Evolutionary conservation across 2,113 vertebrate genomes (phyloP).

Genomic region (Chaetodon trifascialis): DNA sequence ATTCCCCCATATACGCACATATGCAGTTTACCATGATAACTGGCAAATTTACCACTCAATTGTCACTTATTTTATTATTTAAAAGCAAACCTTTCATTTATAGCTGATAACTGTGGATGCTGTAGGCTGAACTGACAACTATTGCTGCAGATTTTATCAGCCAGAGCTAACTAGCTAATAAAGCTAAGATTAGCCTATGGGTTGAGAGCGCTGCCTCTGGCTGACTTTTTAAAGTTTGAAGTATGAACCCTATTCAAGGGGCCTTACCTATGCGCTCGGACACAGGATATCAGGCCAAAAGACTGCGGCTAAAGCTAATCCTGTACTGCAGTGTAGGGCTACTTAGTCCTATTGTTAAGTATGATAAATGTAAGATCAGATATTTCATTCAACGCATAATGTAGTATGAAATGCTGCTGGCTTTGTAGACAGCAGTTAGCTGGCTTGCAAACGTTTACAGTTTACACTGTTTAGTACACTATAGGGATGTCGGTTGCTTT

Average conservation of each 20-base stretch:
- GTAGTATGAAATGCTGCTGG: no score
- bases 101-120: rapidly evolving
- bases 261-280: no score
- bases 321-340: not conserved
- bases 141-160: not conserved
- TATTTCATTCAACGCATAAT: no score
- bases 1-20: not conserved
- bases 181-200: not conserved
- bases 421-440: no score
- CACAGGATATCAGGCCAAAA: no score
- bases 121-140: not conserved
- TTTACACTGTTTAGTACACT: not conserved
- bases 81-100: not conserved
- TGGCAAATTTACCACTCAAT: not conserved
- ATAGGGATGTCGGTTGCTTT: no score
- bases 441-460: not conserved
- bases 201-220: not conserved
- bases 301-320: not conserved
- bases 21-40: not conserved
- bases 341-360: not conserved
- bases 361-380: no score
- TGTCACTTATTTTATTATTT: not conserved
- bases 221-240: no score
- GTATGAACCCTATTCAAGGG: no score
- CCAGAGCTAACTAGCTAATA: no score